Evolutionary conservation across 2,797 vertebrate genomes (phyloP), one percentile per base, ranked within the genome.

Genomic region (Dermochelys coriacea): DNA sequence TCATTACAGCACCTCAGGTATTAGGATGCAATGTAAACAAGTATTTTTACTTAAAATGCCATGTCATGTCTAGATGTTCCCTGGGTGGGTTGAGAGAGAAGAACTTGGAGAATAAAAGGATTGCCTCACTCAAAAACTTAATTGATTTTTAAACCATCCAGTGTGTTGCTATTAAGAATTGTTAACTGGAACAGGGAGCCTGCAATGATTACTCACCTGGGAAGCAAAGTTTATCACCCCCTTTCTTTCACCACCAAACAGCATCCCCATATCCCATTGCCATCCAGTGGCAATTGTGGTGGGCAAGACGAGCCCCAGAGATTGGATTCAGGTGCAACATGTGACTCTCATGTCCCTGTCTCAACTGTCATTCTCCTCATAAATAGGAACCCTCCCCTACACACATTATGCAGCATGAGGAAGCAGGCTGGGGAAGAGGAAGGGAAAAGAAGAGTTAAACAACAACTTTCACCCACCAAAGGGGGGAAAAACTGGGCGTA

Each of bases 1-100:
- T 99, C 97, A 98, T 98, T 86, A 98, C 96, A 5, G 98, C 98
- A 59, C 97, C 98, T 95, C 98, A 99, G 98, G 99, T 99, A 98
- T 98, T 71, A 49, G 61, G 41, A 79, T 86, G 10, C 80, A 87
- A 25, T 18, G 19, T 84, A 41, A 14, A 64, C 51, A 80, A 71
- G 23, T 68, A 49, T 50, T 87, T 52, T 12, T 51, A 80, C 31
- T 68, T 85, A 75, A 34, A 11, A 50, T n/a, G n/a, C 37, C 50
- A 75, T 83, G 29, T 50, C 37, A 75, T 57, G 8, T 34, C 31
- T 59, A 15, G 4, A 11, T 71, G 45, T 82, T 54, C 34, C 59
- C 25, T 49, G 15, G 29, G 12, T 78, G 19, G 47, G 80, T 75
- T 85, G 68, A 25, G 21, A 89, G 82, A 87, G 57, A 50, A 37